phyloP scores from a whole-genome alignment of 2,113 vertebrate genomes.

The Sorex fumeus region DNA sequence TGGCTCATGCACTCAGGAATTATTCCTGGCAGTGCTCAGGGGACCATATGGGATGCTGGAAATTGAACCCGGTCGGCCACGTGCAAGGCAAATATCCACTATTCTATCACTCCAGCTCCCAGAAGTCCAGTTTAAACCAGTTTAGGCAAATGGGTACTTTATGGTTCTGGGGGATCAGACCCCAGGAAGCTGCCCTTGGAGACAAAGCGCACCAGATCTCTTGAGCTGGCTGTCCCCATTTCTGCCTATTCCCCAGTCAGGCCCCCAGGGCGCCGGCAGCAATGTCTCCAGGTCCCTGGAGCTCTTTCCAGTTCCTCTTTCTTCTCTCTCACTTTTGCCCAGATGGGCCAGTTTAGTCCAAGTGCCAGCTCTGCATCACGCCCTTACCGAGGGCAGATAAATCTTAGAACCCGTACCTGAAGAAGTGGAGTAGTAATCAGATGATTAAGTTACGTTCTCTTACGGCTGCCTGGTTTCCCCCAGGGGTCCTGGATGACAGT shows the following conservation, averaged over 20 bases:
- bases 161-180: not conserved
- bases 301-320: too few species aligned
- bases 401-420: not conserved
- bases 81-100: too few species aligned
- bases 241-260: not conserved
- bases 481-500: not conserved
- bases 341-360: too few species aligned
- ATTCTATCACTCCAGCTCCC: too few species aligned
- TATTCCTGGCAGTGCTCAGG: too few species aligned
- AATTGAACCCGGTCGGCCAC: too few species aligned
- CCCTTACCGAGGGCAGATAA: not conserved
- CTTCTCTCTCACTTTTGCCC: not conserved
- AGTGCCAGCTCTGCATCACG: not conserved
- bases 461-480: not conserved
- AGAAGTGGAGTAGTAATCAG: slow-evolving; percentile 31
- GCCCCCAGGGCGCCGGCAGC: not conserved
- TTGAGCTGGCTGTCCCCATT: not conserved
- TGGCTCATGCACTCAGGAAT: too few species aligned
- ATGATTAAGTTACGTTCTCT: not conserved
- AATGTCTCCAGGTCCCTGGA: not conserved
- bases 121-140: not conserved
- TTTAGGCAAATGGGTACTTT: not conserved
- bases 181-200: not conserved
- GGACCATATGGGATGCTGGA: too few species aligned
- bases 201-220: not conserved